phyloP scores from a whole-genome alignment of 2,888 invertebrate genomes.

The Nycteola revayana region DNA sequence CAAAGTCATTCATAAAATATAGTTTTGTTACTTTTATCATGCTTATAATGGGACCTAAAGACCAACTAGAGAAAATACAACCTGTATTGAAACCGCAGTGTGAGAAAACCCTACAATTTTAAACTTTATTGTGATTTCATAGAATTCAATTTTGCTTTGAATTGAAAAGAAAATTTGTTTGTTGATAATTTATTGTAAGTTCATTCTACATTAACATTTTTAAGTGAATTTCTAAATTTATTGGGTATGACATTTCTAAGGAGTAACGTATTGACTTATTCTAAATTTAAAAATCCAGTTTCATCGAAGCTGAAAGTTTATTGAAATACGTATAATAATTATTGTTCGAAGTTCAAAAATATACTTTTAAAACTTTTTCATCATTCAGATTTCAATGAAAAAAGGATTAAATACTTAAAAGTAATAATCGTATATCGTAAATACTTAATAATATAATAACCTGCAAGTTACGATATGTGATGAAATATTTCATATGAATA shows the following conservation, averaged over 20 bases:
- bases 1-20: slow-evolving; percentile 21
- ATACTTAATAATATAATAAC: slow-evolving; percentile 30
- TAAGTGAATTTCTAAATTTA: slow-evolving; percentile 76
- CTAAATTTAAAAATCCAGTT: slow-evolving; percentile 25
- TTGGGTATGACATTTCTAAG: slow-evolving; percentile 68
- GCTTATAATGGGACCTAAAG: slow-evolving; percentile 65
- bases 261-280: slow-evolving; percentile 55
- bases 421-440: slow-evolving; percentile 30
- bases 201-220: slow-evolving; percentile 55
- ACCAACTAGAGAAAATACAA: slow-evolving; percentile 69
- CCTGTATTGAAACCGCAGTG: slow-evolving; percentile 57
- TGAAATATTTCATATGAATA: slow-evolving; percentile 28
- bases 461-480: slow-evolving; percentile 49
- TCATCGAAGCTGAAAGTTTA: slow-evolving; percentile 23
- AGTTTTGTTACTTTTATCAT: slow-evolving; percentile 37
- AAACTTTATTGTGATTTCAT: slow-evolving; percentile 68
- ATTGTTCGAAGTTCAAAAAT: neutral
- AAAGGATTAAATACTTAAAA: slow-evolving; percentile 14
- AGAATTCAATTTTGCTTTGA: slow-evolving; percentile 68
- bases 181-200: slow-evolving; percentile 54
- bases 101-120: slow-evolving; percentile 54
- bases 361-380: neutral
- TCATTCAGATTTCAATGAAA: slow-evolving; percentile 23
- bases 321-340: slow-evolving; percentile 15
- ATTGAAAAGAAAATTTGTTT: slow-evolving; percentile 60